Evolutionary conservation across 1,140 invertebrate genomes (phyloP).

Genomic region (Harpegnathos saltator): DNA sequence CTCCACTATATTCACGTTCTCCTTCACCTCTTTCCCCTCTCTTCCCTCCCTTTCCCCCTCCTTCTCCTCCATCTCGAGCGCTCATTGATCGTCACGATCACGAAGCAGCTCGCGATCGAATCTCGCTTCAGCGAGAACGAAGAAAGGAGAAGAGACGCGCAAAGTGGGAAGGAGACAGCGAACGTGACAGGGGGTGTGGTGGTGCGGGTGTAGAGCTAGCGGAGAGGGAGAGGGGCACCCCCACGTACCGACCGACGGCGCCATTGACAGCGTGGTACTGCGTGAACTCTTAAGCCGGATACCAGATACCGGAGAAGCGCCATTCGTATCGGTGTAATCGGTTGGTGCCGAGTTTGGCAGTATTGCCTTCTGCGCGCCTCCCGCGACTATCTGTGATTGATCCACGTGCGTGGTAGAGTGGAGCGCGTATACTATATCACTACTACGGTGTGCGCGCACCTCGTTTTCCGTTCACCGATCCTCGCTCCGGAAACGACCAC

Average conservation of each 20-base stretch:
- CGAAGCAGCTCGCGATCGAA: slow-evolving; percentile 60
- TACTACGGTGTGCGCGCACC: slow-evolving; percentile 6
- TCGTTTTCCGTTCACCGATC: slow-evolving; percentile 18
- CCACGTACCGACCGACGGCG: slow-evolving; percentile 54
- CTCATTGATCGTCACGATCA: slow-evolving; percentile 69
- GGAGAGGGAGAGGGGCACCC: background rate
- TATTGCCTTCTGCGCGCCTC: background rate
- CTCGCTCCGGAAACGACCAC: slow-evolving; percentile 46
- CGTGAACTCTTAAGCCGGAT: slow-evolving; percentile 29
- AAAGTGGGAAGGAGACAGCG: background rate
- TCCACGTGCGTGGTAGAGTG: slow-evolving; percentile 55
- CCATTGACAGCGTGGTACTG: slow-evolving; percentile 53
- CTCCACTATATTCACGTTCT: background rate
- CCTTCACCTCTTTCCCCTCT: too few relatives aligned
- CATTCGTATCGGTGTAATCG: slow-evolving; percentile 33
- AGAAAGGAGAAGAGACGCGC: background rate
- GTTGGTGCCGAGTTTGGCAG: slow-evolving; percentile 28
- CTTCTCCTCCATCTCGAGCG: background rate
- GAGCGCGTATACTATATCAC: background rate
- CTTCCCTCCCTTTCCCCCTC: too few relatives aligned
- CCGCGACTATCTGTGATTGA: slow-evolving; percentile 50
- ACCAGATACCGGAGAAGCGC: slow-evolving; percentile 6
- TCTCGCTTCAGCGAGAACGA: slow-evolving; percentile 26
- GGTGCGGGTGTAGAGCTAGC: background rate
- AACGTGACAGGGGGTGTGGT: background rate